Evolutionary conservation across 2,888 invertebrate species (phyloP).

Genomic region (Drosophila rubida): DNA sequence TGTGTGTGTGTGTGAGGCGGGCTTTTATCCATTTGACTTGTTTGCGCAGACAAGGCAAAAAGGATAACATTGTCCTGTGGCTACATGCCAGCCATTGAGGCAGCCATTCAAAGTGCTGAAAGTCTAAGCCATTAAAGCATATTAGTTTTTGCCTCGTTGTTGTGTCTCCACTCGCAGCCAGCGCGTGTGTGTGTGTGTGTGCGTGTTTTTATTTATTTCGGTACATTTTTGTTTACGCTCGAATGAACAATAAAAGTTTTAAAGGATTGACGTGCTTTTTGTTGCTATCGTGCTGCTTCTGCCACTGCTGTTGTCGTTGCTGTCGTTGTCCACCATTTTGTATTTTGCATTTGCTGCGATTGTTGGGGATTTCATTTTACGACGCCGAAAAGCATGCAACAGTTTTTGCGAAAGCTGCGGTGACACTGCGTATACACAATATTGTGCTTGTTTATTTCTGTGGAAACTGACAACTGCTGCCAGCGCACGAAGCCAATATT

Average conservation of each 20-base stretch:
- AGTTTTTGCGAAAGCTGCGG: slow-evolving; percentile 45
- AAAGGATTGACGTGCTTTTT: slow-evolving; percentile 70
- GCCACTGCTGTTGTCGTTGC: slow-evolving; percentile 7
- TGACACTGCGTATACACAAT: slow-evolving; percentile 47
- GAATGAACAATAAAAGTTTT: slow-evolving; percentile 74
- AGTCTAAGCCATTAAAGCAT: slow-evolving; percentile 79
- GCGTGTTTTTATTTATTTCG: slow-evolving; percentile 66
- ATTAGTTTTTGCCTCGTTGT: slow-evolving; percentile 62
- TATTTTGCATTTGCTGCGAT: slow-evolving; percentile 21
- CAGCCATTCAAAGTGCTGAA: slow-evolving; percentile 78
- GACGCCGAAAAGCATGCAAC: slow-evolving; percentile 54
- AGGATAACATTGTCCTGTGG: slow-evolving; percentile 73
- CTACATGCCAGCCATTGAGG: slow-evolving; percentile 15
- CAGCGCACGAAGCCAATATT: background rate
- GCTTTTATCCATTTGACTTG: slow-evolving; percentile 76
- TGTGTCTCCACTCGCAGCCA: slow-evolving; percentile 10
- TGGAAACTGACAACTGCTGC: background rate
- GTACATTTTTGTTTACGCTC: slow-evolving; percentile 66
- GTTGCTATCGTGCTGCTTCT: slow-evolving; percentile 12
- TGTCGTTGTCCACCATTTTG: slow-evolving; percentile 64
- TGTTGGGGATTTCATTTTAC: slow-evolving; percentile 31
- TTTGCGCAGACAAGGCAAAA: slow-evolving; percentile 69
- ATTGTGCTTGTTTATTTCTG: background rate
- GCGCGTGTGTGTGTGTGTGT: slow-evolving; percentile 3
- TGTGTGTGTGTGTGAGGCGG: slow-evolving; percentile 30